Percentiles rank a stretch among this genome's conserved stretches.
Evolutionary conservation across 1,140 invertebrate species (phyloP).

Genomic region (Lasioglossum albipes): DNA sequence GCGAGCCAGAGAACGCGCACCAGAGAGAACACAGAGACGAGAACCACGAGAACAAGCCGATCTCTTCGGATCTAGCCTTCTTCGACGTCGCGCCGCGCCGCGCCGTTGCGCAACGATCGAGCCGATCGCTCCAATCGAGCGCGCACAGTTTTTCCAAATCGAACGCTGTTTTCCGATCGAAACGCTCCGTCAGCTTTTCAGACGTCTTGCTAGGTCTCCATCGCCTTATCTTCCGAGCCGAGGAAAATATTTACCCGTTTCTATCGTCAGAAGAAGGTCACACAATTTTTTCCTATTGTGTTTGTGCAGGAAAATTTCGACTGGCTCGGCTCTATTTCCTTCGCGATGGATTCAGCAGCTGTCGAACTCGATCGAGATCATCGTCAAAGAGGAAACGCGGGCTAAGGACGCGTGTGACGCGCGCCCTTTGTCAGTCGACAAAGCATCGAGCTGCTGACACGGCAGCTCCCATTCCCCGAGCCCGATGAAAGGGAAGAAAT

Average conservation of each 20-base stretch:
- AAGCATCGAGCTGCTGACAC: not conserved
- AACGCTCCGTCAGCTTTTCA: no score
- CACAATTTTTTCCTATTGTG: no score
- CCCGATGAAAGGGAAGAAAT: slow-evolving; percentile 6
- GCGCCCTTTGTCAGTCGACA: slow-evolving; percentile 33
- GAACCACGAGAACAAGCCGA: not conserved
- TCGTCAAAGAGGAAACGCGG: slow-evolving; percentile 9
- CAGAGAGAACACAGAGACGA: not conserved
- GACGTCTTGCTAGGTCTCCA: no score
- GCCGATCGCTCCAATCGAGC: not conserved
- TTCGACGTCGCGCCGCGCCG: no score
- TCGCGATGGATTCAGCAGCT: slow-evolving; percentile 53
- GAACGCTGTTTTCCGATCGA: no score
- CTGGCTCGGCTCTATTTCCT: slow-evolving; percentile 15
- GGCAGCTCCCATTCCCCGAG: not conserved
- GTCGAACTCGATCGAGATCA: slow-evolving; percentile 52
- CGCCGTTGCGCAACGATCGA: slow-evolving; percentile 50
- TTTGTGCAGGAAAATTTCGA: no score
- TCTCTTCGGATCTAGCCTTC: slow-evolving; percentile 28
- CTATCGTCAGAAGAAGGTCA: no score
- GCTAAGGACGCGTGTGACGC: slow-evolving; percentile 4
- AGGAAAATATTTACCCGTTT: no score
- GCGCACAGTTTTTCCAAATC: not conserved
- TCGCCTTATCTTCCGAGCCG: no score
- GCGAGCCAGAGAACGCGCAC: slow-evolving; percentile 41